A percentile compares a stretch with the other conserved stretches of the same genome.
These are phyloP conservation scores for Lepidotrigona ventralis DNA, from an alignment of 1,140 invertebrate genomes.

Conservation along the genomic window DNA sequence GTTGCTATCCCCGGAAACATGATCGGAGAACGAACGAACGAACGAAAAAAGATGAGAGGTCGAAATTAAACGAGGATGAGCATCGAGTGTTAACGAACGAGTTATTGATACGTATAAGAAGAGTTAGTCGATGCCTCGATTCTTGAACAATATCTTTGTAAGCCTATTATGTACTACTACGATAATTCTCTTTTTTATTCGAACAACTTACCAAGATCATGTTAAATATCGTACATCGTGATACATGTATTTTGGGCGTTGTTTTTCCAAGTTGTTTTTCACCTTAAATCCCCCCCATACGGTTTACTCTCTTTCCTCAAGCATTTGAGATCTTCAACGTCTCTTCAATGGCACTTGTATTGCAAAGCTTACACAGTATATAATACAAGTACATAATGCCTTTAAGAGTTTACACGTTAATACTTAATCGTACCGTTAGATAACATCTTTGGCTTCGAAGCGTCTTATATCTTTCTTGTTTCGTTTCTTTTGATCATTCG, in stretches of 20 bases:
- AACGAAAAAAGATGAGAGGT: background rate
- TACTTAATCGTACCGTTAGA: constrained; percentile 30
- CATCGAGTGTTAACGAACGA: constrained; percentile 1
- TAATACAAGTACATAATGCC: constrained; percentile 57
- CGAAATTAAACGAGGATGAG: background rate
- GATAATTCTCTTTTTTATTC: background rate
- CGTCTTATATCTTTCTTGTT: constrained; percentile 30
- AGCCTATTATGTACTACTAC: background rate
- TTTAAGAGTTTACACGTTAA: constrained; percentile 57
- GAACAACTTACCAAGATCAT: background rate
- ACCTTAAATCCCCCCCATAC: background rate
- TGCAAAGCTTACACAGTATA: constrained; percentile 53
- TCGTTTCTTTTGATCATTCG: background rate
- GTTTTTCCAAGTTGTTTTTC: background rate
- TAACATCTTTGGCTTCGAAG: constrained; percentile 54
- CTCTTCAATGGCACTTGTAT: constrained; percentile 57
- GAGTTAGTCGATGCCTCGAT: constrained; percentile 17
- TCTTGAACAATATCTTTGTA: constrained; percentile 23
- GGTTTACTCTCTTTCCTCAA: background rate
- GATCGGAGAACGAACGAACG: background rate
- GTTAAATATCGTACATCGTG: background rate
- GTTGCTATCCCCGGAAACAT: background rate
- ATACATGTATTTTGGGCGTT: constrained; percentile 3
- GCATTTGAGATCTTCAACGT: constrained; percentile 24
- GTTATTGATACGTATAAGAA: background rate